A percentile compares a stretch with the other conserved stretches of the same genome.
Evolutionary conservation across 1,140 invertebrate species (phyloP).

Genomic region (Drosophila mayri): DNA sequence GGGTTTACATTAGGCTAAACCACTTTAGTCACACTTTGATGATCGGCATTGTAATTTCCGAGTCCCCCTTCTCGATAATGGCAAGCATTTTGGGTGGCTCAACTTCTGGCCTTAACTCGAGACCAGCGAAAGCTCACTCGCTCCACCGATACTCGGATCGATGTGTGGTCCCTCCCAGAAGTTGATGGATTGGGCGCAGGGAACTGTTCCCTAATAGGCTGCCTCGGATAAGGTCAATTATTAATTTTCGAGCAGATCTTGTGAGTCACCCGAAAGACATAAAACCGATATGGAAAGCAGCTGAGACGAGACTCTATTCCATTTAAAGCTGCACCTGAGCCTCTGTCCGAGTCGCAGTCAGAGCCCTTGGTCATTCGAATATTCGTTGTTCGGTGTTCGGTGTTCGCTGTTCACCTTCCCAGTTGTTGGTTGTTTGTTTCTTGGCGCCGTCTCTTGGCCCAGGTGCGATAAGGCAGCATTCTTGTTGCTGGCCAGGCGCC

Average conservation of each 20-base stretch:
- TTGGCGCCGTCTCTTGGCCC: constrained; percentile 73
- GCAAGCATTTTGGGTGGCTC: constrained; percentile 73
- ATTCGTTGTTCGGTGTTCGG: constrained; percentile 4
- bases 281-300: constrained; percentile 60
- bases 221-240: constrained; percentile 73
- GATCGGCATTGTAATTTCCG: constrained; percentile 74
- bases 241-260: constrained; percentile 68
- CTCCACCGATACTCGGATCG: constrained; percentile 6
- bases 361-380: constrained; percentile 13
- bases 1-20: constrained; percentile 85
- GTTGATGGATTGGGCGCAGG: constrained; percentile 66
- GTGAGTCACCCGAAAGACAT: constrained; percentile 69
- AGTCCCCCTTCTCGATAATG: constrained; percentile 52
- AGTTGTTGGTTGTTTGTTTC: constrained; percentile 51
- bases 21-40: constrained; percentile 85
- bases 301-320: constrained; percentile 40
- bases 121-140: constrained; percentile 33
- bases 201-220: constrained; percentile 38
- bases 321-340: constrained; percentile 34
- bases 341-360: not conserved
- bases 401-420: constrained; percentile 27
- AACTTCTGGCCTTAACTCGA: constrained; percentile 19
- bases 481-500: constrained; percentile 62
- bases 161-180: constrained; percentile 55
- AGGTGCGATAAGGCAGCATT: constrained; percentile 79